A percentile compares a stretch with the other conserved stretches of the same genome.
These are phyloP conservation scores for Troides aeacus DNA, from an alignment of 2,888 invertebrate genomes.

Conservation along the genomic window DNA sequence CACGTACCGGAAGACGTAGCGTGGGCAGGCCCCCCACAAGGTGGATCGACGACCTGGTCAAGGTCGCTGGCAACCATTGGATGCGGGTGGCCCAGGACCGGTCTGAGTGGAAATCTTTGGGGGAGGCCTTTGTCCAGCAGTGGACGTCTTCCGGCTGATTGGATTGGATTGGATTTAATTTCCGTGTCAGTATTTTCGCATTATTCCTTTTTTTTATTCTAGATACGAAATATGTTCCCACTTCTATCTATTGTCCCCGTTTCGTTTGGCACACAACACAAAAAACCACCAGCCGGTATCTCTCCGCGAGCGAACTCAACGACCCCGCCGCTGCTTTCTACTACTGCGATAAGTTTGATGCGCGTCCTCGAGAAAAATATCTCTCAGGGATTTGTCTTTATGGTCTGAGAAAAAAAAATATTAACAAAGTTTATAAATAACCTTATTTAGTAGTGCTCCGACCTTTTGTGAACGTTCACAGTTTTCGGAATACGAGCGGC, in stretches of 20 bases:
- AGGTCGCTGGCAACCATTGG: no score
- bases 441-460: conserved; percentile 24
- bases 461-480: conserved; percentile 17
- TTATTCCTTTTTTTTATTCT: conserved; percentile 45
- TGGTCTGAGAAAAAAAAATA: conserved; percentile 31
- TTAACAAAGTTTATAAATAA: conserved; percentile 30
- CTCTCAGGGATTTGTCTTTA: conserved; percentile 33
- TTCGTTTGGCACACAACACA: conserved; percentile 28
- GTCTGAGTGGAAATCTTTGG: no score
- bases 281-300: conserved; percentile 31
- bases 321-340: conserved; percentile 30
- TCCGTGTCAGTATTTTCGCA: conserved; percentile 61
- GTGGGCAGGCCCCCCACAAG: no score
- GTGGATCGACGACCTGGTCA: no score
- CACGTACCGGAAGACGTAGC: no score
- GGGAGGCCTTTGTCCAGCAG: no score
- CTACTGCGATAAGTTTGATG: conserved; percentile 37
- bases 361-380: conserved; percentile 30
- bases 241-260: conserved; percentile 45
- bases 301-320: conserved; percentile 30
- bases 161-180: no score
- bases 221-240: conserved; percentile 50
- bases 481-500: conserved; percentile 19
- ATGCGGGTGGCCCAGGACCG: no score
- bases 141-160: no score